Evolutionary conservation across 2,113 vertebrate species (phyloP).

Genomic region (Cyanocitta stelleri): DNA sequence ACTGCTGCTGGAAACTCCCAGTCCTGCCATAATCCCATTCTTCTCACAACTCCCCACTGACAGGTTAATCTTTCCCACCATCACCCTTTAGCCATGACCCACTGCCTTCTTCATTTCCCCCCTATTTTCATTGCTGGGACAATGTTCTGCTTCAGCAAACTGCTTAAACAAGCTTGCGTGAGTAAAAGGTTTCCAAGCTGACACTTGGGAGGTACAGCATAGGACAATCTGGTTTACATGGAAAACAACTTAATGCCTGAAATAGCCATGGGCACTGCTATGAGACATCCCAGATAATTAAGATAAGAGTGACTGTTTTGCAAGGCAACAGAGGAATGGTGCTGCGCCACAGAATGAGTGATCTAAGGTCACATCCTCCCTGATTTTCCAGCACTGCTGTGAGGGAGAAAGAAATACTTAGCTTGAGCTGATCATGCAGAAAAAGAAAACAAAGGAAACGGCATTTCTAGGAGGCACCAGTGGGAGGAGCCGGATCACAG

Average conservation of each 20-base stretch:
- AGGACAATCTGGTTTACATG: not conserved
- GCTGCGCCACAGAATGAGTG: not conserved
- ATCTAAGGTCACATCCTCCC: slow-evolving; percentile 14
- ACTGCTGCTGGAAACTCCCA: not conserved
- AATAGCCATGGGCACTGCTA: not conserved
- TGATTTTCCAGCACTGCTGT: not conserved
- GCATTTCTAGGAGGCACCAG: not conserved
- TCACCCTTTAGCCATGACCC: slow-evolving; percentile 21
- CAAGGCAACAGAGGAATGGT: not conserved
- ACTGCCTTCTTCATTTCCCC: not conserved
- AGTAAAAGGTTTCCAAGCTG: not conserved
- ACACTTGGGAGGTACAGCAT: not conserved
- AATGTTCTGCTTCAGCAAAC: slow-evolving; percentile 25
- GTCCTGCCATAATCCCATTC: not conserved
- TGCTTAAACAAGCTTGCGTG: not conserved
- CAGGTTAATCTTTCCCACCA: slow-evolving; percentile 27
- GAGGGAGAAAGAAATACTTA: not conserved
- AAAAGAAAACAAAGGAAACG: not conserved
- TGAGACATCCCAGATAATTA: not conserved
- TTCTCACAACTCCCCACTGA: slow-evolving; percentile 13
- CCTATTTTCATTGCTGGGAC: not conserved
- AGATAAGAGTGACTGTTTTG: slow-evolving; percentile 8
- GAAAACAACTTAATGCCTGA: not conserved
- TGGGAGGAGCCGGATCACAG: not conserved
- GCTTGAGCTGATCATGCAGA: not conserved